Percentiles rank a stretch among this genome's conserved stretches.
These are phyloP conservation scores for Tenodera sinensis DNA, from an alignment of 2,888 invertebrate species.

Conservation along the genomic window DNA sequence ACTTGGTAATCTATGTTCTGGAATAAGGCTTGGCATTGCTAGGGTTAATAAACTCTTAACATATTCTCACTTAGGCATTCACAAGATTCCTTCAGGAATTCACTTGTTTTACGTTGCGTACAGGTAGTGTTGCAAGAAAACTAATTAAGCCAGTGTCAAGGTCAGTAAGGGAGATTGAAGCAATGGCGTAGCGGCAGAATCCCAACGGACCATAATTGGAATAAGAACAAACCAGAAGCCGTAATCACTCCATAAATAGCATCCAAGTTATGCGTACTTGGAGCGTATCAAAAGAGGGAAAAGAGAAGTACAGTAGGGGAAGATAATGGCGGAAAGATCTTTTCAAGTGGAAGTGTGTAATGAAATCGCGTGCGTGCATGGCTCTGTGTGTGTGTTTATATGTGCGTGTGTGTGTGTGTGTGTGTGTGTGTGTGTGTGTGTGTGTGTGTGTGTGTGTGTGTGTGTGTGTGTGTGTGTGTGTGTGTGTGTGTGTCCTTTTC, in stretches of 20 bases:
- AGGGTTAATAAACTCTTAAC: no score
- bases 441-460: background rate
- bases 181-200: background rate
- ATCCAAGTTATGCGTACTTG: background rate
- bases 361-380: conserved; percentile 12
- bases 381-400: no score
- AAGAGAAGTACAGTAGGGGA: background rate
- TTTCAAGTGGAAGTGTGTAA: conserved; percentile 25
- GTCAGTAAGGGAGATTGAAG: background rate
- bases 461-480: no score
- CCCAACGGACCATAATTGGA: background rate
- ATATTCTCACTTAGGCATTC: no score
- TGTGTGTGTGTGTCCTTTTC: background rate
- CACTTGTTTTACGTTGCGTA: no score
- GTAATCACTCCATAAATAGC: conserved; percentile 15
- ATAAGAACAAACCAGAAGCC: background rate
- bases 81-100: no score
- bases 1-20: no score
- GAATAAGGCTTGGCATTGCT: no score
- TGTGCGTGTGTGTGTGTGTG: no score
- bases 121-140: background rate
- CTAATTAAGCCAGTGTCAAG: background rate
- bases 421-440: background rate
- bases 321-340: conserved; percentile 20
- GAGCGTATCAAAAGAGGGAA: background rate